A percentile compares a stretch with the other conserved stretches of the same genome.
phyloP scores from a whole-genome alignment of 2,888 invertebrate species.

The Serrognathus titanus region DNA sequence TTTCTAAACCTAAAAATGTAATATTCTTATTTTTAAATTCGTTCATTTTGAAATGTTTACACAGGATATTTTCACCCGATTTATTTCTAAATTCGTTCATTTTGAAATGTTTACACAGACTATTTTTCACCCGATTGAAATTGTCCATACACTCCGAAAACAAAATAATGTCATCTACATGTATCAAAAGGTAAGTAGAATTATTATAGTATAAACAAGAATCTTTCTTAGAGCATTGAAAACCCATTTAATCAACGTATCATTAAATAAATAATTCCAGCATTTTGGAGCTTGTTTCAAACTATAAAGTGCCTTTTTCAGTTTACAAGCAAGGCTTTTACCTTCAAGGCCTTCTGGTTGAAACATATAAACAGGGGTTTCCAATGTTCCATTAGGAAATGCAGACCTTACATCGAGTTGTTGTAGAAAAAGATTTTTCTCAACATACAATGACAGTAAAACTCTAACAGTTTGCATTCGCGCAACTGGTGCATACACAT shows the following conservation, averaged over 20 bases:
- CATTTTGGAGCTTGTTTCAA: constrained; percentile 23
- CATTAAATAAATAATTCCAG: constrained; percentile 21
- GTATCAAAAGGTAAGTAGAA: constrained; percentile 18
- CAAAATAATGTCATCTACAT: constrained; percentile 24
- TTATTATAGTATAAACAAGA: constrained; percentile 25
- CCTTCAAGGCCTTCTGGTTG: constrained; percentile 7
- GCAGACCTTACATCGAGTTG: constrained; percentile 23
- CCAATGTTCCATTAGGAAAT: constrained; percentile 18
- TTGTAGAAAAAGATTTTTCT: constrained; percentile 15
- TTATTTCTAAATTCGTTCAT: too few relatives aligned
- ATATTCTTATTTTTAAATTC: too few relatives aligned
- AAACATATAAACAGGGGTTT: constrained; percentile 9
- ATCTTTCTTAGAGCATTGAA: constrained; percentile 22
- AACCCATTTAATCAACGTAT: constrained; percentile 13
- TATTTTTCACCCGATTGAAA: constrained; percentile 14
- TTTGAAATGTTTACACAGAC: constrained; percentile 5
- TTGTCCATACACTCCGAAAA: constrained; percentile 14
- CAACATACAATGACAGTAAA: constrained; percentile 19
- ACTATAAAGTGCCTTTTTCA: constrained; percentile 22
- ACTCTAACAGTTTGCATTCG: constrained; percentile 23
- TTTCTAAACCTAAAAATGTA: too few relatives aligned
- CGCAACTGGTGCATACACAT: constrained; percentile 12
- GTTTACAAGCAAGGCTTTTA: constrained; percentile 15
- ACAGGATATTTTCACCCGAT: constrained; percentile 13
- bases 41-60: not conserved